These are phyloP conservation scores for Papilio xuthus DNA, from an alignment of 1,140 invertebrate species.

Conservation along the genomic window DNA sequence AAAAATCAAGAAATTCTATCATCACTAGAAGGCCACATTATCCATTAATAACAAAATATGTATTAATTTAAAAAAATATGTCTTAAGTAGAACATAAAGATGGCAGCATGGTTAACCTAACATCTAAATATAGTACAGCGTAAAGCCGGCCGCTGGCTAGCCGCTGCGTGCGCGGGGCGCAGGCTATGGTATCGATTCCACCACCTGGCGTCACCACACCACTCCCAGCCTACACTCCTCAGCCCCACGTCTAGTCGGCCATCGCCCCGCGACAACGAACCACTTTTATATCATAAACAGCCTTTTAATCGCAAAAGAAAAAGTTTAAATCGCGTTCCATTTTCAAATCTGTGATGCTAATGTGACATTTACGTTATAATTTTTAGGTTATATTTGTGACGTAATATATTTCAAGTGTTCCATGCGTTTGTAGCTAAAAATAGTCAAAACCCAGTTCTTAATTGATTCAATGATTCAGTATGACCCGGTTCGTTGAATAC, in stretches of 20 bases:
- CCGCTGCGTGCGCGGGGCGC: constrained; percentile 66
- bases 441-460: constrained; percentile 47
- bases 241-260: constrained; percentile 68
- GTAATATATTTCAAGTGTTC: constrained; percentile 16
- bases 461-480: constrained; percentile 62
- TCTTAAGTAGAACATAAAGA: not conserved
- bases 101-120: constrained; percentile 45
- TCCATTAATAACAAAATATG: too few relatives aligned
- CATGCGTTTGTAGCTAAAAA: not conserved
- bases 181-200: constrained; percentile 77
- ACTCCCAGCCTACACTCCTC: constrained; percentile 69
- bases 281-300: constrained; percentile 53
- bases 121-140: constrained; percentile 61
- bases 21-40: not conserved
- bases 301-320: constrained; percentile 49
- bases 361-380: not conserved
- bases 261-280: constrained; percentile 69
- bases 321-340: constrained; percentile 47
- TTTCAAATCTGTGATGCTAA: constrained; percentile 24
- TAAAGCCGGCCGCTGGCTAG: constrained; percentile 59
- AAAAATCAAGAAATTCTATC: too few relatives aligned
- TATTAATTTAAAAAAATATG: too few relatives aligned
- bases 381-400: constrained; percentile 9
- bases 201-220: constrained; percentile 70
- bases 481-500: constrained; percentile 56